phyloP scores from a whole-genome alignment of 1,140 invertebrate genomes.

The Habropoda laboriosa region DNA sequence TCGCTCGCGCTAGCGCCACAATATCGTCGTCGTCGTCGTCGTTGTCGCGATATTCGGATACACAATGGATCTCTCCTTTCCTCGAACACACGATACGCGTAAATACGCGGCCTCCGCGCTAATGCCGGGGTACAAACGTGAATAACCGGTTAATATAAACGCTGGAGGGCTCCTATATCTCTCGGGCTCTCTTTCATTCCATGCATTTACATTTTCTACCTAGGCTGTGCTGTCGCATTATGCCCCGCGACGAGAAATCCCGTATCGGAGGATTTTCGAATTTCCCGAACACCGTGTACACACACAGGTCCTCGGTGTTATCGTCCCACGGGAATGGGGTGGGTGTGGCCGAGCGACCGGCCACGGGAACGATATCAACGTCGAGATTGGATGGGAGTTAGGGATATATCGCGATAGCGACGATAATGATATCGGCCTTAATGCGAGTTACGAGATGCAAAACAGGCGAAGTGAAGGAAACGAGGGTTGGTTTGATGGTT shows the following conservation, averaged over 20 bases:
- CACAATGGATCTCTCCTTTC: background rate
- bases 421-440: constrained; percentile 2
- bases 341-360: background rate
- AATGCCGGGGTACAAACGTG: constrained; percentile 29
- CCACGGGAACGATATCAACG: background rate
- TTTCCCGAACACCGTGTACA: constrained; percentile 10
- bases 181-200: background rate
- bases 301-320: background rate
- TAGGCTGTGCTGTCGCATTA: background rate
- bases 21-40: too few species aligned
- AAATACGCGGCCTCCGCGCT: background rate
- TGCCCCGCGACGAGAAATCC: constrained; percentile 10
- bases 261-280: constrained; percentile 26
- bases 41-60: background rate
- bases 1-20: background rate
- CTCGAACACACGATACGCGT: background rate
- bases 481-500: too few species aligned
- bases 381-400: constrained; percentile 14
- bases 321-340: constrained; percentile 6
- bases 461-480: too few species aligned
- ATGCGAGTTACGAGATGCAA: background rate
- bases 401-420: constrained; percentile 14
- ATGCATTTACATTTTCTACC: constrained; percentile 31
- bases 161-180: too few species aligned
- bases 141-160: constrained; percentile 38